Conservation (phyloP, 2,888 invertebrate genomes). For the Encarsia formosa region DNA sequence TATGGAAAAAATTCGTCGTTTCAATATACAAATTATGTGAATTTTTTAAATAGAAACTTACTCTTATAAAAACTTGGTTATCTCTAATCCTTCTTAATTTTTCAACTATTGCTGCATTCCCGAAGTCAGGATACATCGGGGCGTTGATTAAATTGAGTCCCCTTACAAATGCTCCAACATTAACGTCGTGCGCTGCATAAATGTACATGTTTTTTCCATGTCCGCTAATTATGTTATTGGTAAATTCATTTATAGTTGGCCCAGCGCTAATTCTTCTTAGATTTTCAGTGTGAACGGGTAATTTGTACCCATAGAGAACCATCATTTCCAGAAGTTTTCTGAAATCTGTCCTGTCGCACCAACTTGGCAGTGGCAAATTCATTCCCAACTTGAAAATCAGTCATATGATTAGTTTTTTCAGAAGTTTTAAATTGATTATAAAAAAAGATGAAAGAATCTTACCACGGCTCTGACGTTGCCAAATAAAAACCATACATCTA, state of each 20-base stretch:
- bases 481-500: too few species aligned
- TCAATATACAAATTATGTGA: too few species aligned
- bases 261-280: slow-evolving; percentile 31
- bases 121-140: slow-evolving; percentile 7
- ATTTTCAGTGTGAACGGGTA: slow-evolving; percentile 23
- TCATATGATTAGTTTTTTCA: neutral
- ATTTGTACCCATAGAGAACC: slow-evolving; percentile 23
- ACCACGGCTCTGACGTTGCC: too few species aligned
- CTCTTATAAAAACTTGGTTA: slow-evolving; percentile 7
- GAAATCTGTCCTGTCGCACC: slow-evolving; percentile 29
- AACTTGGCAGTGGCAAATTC: slow-evolving; percentile 24
- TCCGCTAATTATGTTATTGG: slow-evolving; percentile 9
- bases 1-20: too few species aligned
- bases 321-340: slow-evolving; percentile 17
- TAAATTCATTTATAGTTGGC: slow-evolving; percentile 4
- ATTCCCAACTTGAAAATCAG: neutral
- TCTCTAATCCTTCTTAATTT: slow-evolving; percentile 3
- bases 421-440: neutral
- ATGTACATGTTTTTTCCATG: slow-evolving; percentile 7
- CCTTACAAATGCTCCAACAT: neutral
- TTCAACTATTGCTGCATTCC: slow-evolving; percentile 9
- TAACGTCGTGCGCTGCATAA: slow-evolving; percentile 15
- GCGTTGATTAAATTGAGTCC: neutral
- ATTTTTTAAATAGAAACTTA: slow-evolving; percentile 1
- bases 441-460: too few species aligned